phyloP scores from a whole-genome alignment of 2,113 vertebrate species.

The Piaya cayana region DNA sequence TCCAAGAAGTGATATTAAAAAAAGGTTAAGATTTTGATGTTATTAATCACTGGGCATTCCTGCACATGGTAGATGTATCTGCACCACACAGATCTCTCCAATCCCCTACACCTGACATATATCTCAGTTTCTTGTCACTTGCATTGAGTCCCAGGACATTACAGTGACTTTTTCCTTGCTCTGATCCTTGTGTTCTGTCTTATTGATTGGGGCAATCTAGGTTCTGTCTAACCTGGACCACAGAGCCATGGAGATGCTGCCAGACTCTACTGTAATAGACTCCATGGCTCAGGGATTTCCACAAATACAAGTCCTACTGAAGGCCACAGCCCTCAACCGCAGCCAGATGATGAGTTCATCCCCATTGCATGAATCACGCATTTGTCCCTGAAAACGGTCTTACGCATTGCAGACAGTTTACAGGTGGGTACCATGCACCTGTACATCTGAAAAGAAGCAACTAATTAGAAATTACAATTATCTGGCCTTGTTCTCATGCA shows the following conservation, averaged over 20 bases:
- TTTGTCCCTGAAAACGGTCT: not conserved
- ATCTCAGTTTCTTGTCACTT: not conserved
- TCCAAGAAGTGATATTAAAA: not conserved
- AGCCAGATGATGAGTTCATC: not conserved
- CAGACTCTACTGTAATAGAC: not conserved
- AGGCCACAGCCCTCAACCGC: not conserved
- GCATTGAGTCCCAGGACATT: not conserved
- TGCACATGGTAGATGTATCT: not conserved
- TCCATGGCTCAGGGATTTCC: not conserved
- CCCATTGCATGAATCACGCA: not conserved
- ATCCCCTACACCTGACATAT: not conserved
- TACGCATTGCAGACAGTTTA: not conserved
- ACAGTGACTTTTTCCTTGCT: not conserved
- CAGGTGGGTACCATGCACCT: not conserved
- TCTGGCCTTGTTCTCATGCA: not conserved
- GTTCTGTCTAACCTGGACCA: rapidly evolving
- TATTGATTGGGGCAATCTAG: not conserved
- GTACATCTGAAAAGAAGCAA: not conserved
- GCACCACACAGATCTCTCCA: not conserved
- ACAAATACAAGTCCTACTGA: not conserved
- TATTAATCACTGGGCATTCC: not conserved
- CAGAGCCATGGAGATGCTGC: not conserved
- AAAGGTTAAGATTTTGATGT: not conserved
- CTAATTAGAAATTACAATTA: not conserved
- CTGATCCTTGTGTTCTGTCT: not conserved